phyloP scores from a whole-genome alignment of 1,140 invertebrate species.

The Eumaeus atala region DNA sequence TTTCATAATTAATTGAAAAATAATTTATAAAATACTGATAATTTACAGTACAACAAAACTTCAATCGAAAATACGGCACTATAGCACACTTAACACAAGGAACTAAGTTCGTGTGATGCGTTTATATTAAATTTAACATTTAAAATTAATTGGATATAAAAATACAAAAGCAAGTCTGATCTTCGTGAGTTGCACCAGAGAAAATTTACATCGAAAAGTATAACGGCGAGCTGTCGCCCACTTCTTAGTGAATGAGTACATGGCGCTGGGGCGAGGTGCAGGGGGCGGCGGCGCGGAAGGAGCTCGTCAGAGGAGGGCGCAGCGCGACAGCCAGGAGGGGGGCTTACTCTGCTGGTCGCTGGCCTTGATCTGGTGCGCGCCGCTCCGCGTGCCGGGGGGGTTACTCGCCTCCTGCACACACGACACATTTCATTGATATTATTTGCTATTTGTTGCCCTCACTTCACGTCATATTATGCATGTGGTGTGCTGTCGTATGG shows the following conservation, averaged over 20 bases:
- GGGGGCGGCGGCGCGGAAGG: conserved; percentile 23
- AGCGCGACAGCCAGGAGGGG: conserved; percentile 82
- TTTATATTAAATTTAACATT: conserved; percentile 17
- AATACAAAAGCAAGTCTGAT: conserved; percentile 70
- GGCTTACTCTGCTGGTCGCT: conserved; percentile 83
- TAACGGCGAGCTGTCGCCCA: conserved; percentile 45
- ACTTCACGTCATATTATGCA: too few relatives aligned
- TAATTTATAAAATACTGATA: conserved; percentile 10
- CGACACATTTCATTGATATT: too few relatives aligned
- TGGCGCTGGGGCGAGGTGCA: conserved; percentile 23
- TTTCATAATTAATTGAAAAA: conserved; percentile 1
- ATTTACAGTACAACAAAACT: conserved; percentile 16
- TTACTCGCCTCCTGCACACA: conserved; percentile 83
- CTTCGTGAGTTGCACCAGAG: conserved; percentile 47
- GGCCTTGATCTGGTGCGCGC: conserved; percentile 81
- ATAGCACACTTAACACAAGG: conserved; percentile 10
- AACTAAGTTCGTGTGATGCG: conserved; percentile 13
- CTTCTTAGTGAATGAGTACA: conserved; percentile 27
- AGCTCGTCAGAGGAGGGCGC: conserved; percentile 82
- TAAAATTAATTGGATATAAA: conserved; percentile 58
- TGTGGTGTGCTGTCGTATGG: too few relatives aligned
- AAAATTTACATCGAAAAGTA: conserved; percentile 67
- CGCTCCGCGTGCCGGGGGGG: conserved; percentile 78
- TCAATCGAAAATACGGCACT: not conserved
- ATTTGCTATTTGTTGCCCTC: too few relatives aligned